These are phyloP conservation scores for Eurosta solidaginis DNA, from an alignment of 1,140 invertebrate species.

Conservation along the genomic window DNA sequence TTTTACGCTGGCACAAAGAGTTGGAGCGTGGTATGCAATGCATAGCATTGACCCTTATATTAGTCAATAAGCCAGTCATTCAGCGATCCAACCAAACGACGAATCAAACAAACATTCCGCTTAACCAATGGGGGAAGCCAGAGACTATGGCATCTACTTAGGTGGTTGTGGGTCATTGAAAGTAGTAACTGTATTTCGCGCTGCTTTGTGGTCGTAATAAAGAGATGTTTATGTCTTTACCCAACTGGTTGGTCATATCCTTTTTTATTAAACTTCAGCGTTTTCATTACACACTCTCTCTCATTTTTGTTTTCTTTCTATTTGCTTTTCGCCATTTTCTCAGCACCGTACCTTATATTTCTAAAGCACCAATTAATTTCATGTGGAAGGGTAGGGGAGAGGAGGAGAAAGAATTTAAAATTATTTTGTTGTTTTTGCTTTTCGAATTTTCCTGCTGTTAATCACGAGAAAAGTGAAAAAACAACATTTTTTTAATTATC, in stretches of 20 bases:
- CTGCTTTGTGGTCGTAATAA: slow-evolving; percentile 18
- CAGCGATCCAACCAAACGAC: neutral
- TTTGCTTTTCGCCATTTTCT: no score
- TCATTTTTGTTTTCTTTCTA: neutral
- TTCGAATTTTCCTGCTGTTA: no score
- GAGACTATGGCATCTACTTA: neutral
- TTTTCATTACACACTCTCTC: neutral
- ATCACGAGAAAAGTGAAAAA: no score
- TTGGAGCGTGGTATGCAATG: neutral
- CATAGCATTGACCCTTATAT: neutral
- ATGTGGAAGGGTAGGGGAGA: no score
- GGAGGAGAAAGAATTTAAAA: no score
- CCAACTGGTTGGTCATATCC: neutral
- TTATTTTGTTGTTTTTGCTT: no score
- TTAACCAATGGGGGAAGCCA: neutral
- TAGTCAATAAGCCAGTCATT: neutral
- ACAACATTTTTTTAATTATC: no score
- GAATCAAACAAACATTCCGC: neutral
- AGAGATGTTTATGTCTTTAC: slow-evolving; percentile 17
- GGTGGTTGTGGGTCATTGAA: neutral
- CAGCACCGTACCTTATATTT: no score
- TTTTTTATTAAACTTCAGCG: slow-evolving; percentile 10
- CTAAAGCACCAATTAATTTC: no score
- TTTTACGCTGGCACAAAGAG: neutral
- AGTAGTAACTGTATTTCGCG: neutral